Evolutionary conservation across 2,888 invertebrate genomes (phyloP).

Genomic region (Stomorhina lunata): DNA sequence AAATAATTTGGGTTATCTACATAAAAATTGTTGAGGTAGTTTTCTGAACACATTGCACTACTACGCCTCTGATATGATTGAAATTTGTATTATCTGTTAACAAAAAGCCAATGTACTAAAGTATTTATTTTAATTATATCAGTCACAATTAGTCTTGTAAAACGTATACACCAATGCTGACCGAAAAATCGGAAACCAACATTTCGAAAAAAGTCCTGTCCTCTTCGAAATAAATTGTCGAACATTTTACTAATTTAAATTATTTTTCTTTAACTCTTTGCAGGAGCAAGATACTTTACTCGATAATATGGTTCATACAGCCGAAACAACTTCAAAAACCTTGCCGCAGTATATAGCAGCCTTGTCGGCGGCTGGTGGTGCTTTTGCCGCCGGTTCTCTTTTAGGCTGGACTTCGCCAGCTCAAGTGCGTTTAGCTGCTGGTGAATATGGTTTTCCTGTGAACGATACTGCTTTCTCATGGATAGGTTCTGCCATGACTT

Average conservation of each 20-base stretch:
- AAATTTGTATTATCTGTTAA: slow-evolving; percentile 3
- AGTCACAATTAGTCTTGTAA: slow-evolving; percentile 32
- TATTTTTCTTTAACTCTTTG: slow-evolving; percentile 29
- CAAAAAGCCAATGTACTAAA: neutral
- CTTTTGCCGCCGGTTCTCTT: slow-evolving; percentile 87
- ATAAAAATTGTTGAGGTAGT: too few relatives aligned
- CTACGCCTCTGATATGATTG: slow-evolving; percentile 24
- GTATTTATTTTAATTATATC: slow-evolving; percentile 16
- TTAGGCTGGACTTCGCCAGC: slow-evolving; percentile 90
- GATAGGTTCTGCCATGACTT: slow-evolving; percentile 85
- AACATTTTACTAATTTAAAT: neutral
- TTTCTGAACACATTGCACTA: too few relatives aligned
- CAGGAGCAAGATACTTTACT: slow-evolving; percentile 77
- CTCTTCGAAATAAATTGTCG: neutral
- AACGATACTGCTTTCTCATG: slow-evolving; percentile 83
- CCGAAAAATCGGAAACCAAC: neutral
- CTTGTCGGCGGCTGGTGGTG: slow-evolving; percentile 86
- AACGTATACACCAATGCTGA: slow-evolving; percentile 17
- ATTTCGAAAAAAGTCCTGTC: neutral
- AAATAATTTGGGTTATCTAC: too few relatives aligned
- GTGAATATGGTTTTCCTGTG: slow-evolving; percentile 80
- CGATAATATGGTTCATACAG: slow-evolving; percentile 75
- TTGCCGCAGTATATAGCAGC: slow-evolving; percentile 79
- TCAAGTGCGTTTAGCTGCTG: slow-evolving; percentile 67
- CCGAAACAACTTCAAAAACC: slow-evolving; percentile 70